Conservation (phyloP, 2,888 invertebrate genomes). For the Drosophila anomalata region DNA sequence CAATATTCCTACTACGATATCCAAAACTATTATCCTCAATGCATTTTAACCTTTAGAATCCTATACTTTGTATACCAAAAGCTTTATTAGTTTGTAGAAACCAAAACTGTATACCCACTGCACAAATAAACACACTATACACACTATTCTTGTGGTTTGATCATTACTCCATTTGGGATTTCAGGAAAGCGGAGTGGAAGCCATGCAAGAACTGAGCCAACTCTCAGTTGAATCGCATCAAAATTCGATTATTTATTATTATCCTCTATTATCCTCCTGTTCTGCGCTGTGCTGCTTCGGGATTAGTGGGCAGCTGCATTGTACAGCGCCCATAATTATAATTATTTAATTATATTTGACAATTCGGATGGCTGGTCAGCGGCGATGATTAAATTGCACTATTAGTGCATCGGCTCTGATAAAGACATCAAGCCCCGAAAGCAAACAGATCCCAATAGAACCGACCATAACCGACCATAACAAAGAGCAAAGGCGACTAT, state of each 20-base stretch:
- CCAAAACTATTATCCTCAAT: neutral
- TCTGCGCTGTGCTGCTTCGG: neutral
- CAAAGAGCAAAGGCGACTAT: neutral
- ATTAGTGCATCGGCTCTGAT: slow-evolving; percentile 22
- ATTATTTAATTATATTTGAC: slow-evolving; percentile 20
- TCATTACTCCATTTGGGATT: too few relatives aligned
- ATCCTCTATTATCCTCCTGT: neutral
- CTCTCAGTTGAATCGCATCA: neutral
- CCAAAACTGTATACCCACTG: neutral
- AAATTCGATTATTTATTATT: slow-evolving; percentile 4
- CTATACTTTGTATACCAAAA: neutral
- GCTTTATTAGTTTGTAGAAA: neutral
- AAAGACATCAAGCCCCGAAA: slow-evolving; percentile 1
- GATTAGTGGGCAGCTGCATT: slow-evolving; percentile 5
- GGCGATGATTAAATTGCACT: slow-evolving; percentile 29
- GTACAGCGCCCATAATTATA: neutral
- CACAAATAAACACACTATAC: neutral
- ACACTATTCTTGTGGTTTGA: too few relatives aligned
- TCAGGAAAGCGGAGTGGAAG: too few relatives aligned
- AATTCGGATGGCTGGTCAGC: slow-evolving; percentile 2
- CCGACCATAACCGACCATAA: too few relatives aligned
- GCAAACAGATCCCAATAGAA: neutral
- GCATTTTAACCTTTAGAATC: neutral
- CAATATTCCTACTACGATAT: neutral
- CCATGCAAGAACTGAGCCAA: neutral